A percentile compares a stretch with the other conserved stretches of the same genome.
phyloP scores from a whole-genome alignment of 2,113 vertebrate species.

The Geothlypis trichas region DNA sequence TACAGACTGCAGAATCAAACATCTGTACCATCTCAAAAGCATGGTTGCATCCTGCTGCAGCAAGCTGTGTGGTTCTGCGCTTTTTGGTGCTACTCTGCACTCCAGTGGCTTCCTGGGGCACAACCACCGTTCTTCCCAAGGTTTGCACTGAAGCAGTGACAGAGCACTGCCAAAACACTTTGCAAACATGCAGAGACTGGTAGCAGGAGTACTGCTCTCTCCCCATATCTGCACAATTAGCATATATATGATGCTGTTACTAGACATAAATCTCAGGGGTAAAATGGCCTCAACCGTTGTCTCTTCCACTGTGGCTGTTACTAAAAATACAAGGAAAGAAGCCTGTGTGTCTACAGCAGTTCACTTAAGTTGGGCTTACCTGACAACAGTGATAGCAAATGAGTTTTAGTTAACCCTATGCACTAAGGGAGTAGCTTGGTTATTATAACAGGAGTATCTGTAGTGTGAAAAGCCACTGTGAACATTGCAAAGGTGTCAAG shows the following conservation, averaged over 20 bases:
- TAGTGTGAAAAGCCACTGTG: background rate
- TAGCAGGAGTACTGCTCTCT: background rate
- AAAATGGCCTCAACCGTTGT: background rate
- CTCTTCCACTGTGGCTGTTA: background rate
- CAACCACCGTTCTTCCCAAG: background rate
- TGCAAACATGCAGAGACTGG: background rate
- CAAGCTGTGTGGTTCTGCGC: background rate
- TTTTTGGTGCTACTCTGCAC: constrained; percentile 26
- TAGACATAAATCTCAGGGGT: background rate
- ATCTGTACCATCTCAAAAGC: background rate
- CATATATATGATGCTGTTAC: background rate
- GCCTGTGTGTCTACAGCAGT: background rate
- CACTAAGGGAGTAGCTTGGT: background rate
- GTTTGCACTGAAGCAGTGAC: background rate
- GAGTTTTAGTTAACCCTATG: background rate
- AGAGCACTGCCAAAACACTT: background rate
- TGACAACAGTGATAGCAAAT: background rate
- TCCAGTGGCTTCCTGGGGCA: constrained; percentile 36
- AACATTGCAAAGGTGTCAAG: background rate
- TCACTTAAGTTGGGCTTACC: background rate
- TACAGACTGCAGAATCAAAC: background rate
- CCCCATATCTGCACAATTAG: background rate
- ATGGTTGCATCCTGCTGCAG: background rate
- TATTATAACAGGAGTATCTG: background rate
- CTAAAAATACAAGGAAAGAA: background rate